Conservation (phyloP, 2,888 invertebrate genomes). For the Agriotes lineatus region DNA sequence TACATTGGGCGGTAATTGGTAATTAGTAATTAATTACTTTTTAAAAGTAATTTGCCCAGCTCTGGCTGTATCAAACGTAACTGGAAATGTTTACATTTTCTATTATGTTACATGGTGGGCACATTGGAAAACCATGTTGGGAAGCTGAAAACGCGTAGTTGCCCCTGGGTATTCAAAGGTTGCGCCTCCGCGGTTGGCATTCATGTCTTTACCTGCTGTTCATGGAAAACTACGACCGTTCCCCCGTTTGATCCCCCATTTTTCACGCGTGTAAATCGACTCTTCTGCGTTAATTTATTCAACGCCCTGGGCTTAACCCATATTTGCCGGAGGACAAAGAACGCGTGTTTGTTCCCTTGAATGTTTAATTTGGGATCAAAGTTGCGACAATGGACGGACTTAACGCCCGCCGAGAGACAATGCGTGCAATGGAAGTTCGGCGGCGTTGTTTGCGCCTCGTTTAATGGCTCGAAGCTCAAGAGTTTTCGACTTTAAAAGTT, state of each 20-base stretch:
- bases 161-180: no score
- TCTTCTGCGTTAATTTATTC: slow-evolving; percentile 2
- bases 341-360: slow-evolving; percentile 11
- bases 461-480: background rate
- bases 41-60: no score
- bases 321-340: slow-evolving; percentile 11
- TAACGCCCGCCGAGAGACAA: slow-evolving; percentile 7
- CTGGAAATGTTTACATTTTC: no score
- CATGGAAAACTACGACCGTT: background rate
- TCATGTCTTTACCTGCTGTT: background rate
- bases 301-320: background rate
- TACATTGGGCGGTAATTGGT: no score
- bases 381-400: slow-evolving; percentile 11
- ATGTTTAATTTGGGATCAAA: slow-evolving; percentile 16
- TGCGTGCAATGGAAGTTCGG: background rate
- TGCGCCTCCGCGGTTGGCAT: slow-evolving; percentile 15
- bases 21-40: no score
- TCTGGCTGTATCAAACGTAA: no score
- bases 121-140: no score
- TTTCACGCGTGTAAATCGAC: background rate
- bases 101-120: no score
- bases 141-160: no score
- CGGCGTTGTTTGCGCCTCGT: background rate
- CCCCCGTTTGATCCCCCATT: background rate
- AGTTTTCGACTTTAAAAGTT: no score